A percentile compares a stretch with the other conserved stretches of the same genome.
These are phyloP conservation scores for Edolisoma coerulescens DNA, from an alignment of 2,113 vertebrate species.

Conservation along the genomic window DNA sequence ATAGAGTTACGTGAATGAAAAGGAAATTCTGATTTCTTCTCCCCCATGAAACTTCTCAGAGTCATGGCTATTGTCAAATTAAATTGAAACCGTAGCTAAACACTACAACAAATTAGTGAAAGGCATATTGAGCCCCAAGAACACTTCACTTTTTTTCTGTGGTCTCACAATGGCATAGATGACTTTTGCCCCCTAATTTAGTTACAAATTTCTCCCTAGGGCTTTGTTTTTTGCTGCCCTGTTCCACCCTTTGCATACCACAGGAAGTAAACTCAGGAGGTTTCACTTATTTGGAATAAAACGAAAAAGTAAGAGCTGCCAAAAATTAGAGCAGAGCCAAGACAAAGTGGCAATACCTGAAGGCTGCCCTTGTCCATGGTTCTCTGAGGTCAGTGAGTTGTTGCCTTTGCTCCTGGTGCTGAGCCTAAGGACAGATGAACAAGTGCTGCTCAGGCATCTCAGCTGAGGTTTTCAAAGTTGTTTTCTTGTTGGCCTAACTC, in stretches of 20 bases:
- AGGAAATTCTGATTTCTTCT: neutral
- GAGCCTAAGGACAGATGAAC: neutral
- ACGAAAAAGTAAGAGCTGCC: neutral
- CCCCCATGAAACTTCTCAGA: neutral
- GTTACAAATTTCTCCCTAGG: neutral
- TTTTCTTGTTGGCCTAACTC: neutral
- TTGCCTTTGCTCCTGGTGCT: neutral
- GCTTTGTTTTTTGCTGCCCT: neutral
- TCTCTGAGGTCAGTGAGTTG: neutral
- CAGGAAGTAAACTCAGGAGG: neutral
- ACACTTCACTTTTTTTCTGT: neutral
- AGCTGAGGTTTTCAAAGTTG: neutral
- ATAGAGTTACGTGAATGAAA: neutral
- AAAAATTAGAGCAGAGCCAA: neutral
- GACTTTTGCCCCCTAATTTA: neutral
- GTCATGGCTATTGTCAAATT: neutral
- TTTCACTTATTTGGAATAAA: neutral
- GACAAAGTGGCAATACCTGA: neutral
- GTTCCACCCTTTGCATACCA: neutral
- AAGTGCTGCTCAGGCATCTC: neutral
- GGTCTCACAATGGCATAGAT: neutral
- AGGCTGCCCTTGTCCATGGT: neutral
- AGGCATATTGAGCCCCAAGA: neutral
- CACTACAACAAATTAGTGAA: neutral
- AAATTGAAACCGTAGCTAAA: neutral